Conservation (phyloP, 2,113 vertebrate species). For the Callopanchax toddi region DNA sequence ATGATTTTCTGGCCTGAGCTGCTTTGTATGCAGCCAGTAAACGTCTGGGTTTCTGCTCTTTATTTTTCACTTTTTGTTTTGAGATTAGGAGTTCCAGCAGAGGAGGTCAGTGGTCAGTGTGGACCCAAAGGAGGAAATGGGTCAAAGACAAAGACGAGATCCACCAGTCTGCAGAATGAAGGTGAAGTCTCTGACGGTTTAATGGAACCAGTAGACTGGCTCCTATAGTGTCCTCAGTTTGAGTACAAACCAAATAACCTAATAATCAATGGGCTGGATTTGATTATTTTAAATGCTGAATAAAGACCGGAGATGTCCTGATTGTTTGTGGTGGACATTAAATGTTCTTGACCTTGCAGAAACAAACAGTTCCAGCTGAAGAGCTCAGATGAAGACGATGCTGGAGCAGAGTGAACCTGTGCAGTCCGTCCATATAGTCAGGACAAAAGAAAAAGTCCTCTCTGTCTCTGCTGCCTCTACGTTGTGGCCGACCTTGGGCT, state of each 20-base stretch:
- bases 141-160: neutral
- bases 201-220: neutral
- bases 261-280: too few relatives aligned
- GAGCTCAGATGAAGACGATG: too few relatives aligned
- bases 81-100: constrained; percentile 20
- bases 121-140: neutral
- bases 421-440: neutral
- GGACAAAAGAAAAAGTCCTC: neutral
- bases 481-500: neutral
- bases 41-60: neutral
- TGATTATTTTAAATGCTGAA: neutral
- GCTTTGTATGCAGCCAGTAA: constrained; percentile 28
- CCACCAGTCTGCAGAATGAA: neutral
- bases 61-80: constrained; percentile 23
- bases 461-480: neutral
- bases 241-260: too few relatives aligned
- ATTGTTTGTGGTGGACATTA: neutral
- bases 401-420: neutral
- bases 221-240: too few relatives aligned
- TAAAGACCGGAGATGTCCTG: neutral
- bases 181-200: neutral
- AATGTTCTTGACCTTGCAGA: neutral
- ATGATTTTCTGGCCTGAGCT: constrained; percentile 15
- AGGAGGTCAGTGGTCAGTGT: constrained; percentile 20
- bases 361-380: neutral